A percentile compares a stretch with the other conserved stretches of the same genome.
These are phyloP conservation scores for Montifringilla adamsi DNA, from an alignment of 2,113 vertebrate species.

Conservation along the genomic window DNA sequence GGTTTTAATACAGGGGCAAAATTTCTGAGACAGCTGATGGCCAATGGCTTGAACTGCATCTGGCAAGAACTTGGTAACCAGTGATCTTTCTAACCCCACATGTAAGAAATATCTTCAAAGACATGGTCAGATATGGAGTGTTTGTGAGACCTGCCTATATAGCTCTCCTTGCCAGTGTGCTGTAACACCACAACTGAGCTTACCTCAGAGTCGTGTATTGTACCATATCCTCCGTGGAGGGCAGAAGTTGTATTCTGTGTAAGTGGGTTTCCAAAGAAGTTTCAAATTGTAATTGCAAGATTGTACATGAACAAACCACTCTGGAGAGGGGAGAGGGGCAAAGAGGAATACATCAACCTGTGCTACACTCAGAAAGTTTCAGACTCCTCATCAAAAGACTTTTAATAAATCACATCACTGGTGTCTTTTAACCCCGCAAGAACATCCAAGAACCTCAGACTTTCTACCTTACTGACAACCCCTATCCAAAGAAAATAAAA, in stretches of 20 bases:
- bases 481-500: background rate
- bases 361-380: background rate
- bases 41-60: background rate
- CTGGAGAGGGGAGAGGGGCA: background rate
- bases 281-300: background rate
- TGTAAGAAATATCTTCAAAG: background rate
- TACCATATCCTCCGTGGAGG: background rate
- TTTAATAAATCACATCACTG: background rate
- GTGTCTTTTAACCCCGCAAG: background rate
- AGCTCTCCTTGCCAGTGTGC: background rate
- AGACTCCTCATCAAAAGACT: background rate
- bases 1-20: background rate
- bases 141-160: background rate
- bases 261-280: background rate
- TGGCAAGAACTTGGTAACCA: background rate
- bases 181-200: background rate
- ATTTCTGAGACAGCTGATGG: background rate
- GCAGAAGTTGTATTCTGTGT: background rate
- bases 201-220: fast-evolving
- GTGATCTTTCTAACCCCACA: background rate
- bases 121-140: background rate
- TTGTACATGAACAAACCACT: background rate
- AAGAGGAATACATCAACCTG: background rate
- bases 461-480: background rate
- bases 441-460: background rate